A percentile compares a stretch with the other conserved stretches of the same genome.
These are phyloP conservation scores for Papilio machaon DNA, from an alignment of 1,140 invertebrate genomes.

Conservation along the genomic window DNA sequence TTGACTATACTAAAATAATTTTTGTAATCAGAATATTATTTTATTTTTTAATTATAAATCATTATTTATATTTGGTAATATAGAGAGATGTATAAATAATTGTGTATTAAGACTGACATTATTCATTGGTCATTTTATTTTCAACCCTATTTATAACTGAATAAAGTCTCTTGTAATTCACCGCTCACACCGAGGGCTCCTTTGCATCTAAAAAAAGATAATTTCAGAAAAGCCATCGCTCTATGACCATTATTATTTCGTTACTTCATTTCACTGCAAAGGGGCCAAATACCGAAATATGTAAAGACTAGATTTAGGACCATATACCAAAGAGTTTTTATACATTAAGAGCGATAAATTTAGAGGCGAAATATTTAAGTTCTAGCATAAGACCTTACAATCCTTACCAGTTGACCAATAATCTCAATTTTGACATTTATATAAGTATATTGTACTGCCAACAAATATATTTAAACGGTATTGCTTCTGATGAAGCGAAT, in stretches of 20 bases:
- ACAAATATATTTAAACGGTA: conserved; percentile 27
- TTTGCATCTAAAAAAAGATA: conserved; percentile 11
- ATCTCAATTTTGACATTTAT: conserved; percentile 56
- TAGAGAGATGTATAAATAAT: conserved; percentile 30
- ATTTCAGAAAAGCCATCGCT: not conserved
- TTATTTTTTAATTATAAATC: conserved; percentile 27
- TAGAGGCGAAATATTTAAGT: conserved; percentile 76
- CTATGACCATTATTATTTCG: conserved; percentile 36
- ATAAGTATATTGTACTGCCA: conserved; percentile 48
- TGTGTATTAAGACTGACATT: conserved; percentile 36
- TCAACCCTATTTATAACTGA: not conserved
- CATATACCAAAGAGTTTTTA: conserved; percentile 81
- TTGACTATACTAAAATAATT: conserved; percentile 9
- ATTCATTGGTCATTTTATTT: conserved; percentile 30
- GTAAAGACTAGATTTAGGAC: conserved; percentile 78
- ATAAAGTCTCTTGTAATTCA: conserved; percentile 25
- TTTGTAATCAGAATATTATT: conserved; percentile 29
- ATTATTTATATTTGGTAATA: conserved; percentile 29
- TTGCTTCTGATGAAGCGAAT: not conserved
- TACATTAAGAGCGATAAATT: conserved; percentile 71
- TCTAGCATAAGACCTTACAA: conserved; percentile 74
- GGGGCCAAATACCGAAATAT: conserved; percentile 62
- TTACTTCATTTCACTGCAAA: conserved; percentile 55
- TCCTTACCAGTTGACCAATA: conserved; percentile 77
- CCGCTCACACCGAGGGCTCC: conserved; percentile 31